These are phyloP conservation scores for Cremastobaeus sp. DNA, from an alignment of 2,888 invertebrate genomes.

Conservation along the genomic window DNA sequence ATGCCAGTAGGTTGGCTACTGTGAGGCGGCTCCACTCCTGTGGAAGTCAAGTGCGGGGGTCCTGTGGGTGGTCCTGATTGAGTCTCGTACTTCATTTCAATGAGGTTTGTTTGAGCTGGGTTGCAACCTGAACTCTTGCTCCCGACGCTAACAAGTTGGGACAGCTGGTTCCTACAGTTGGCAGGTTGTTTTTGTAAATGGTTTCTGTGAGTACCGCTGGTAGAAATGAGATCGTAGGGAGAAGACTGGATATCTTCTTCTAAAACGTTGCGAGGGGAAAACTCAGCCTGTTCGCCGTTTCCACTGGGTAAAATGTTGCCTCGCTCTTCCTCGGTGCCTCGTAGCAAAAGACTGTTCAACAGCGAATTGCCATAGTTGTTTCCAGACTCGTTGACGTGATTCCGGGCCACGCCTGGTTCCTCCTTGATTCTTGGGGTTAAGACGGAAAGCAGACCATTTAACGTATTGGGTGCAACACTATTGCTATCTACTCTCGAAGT, in stretches of 20 bases:
- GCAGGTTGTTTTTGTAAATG: slow-evolving; percentile 26
- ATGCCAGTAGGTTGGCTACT: slow-evolving; percentile 73
- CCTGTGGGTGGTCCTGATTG: slow-evolving; percentile 72
- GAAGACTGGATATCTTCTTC: slow-evolving; percentile 68
- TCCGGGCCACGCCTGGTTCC: slow-evolving; percentile 63
- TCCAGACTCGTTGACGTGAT: slow-evolving; percentile 50
- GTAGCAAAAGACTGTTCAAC: slow-evolving; percentile 38
- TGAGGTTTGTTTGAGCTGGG: slow-evolving; percentile 66
- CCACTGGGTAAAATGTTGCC: slow-evolving; percentile 53
- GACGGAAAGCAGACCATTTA: slow-evolving; percentile 70
- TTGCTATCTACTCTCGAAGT: slow-evolving; percentile 43
- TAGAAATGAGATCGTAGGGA: slow-evolving; percentile 70
- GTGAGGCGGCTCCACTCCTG: slow-evolving; percentile 75
- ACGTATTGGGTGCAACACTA: slow-evolving; percentile 65
- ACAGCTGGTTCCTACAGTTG: slow-evolving; percentile 27
- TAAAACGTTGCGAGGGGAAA: slow-evolving; percentile 67
- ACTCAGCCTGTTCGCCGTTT: slow-evolving; percentile 65
- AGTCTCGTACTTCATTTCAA: slow-evolving; percentile 77
- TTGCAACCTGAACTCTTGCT: slow-evolving; percentile 60
- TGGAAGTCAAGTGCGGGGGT: slow-evolving; percentile 70
- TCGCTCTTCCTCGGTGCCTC: slow-evolving; percentile 58
- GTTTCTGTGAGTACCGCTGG: slow-evolving; percentile 60
- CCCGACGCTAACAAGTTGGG: slow-evolving; percentile 38
- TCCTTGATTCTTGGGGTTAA: slow-evolving; percentile 70
- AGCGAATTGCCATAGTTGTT: slow-evolving; percentile 58